A percentile compares a stretch with the other conserved stretches of the same genome.
These are phyloP conservation scores for Zaprionus lineosus DNA, from an alignment of 2,888 invertebrate species.

Conservation along the genomic window DNA sequence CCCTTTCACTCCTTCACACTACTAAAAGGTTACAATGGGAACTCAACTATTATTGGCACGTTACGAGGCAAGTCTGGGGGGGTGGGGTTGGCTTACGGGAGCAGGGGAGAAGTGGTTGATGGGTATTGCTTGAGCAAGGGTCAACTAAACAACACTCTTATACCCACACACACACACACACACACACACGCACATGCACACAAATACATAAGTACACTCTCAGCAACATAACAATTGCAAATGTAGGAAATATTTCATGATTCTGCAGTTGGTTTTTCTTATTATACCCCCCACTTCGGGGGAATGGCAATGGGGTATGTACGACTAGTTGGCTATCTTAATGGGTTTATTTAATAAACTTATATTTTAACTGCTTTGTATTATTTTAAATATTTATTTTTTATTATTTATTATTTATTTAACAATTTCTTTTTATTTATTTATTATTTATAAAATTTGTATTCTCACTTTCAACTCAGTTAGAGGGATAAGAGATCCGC, in stretches of 20 bases:
- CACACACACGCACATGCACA: constrained; percentile 20
- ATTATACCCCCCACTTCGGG: constrained; percentile 19
- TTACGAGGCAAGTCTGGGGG: constrained; percentile 24
- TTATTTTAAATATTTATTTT: too few relatives aligned
- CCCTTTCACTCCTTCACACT: too few relatives aligned
- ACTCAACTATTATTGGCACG: constrained; percentile 71
- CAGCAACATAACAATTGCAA: constrained; percentile 62
- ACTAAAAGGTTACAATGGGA: too few relatives aligned
- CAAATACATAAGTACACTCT: constrained; percentile 16
- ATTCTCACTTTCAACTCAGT: too few relatives aligned
- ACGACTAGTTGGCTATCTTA: too few relatives aligned
- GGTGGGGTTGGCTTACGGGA: not conserved
- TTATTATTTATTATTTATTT: too few relatives aligned
- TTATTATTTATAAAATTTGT: too few relatives aligned
- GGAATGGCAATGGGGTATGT: too few relatives aligned
- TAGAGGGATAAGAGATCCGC: too few relatives aligned
- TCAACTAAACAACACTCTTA: constrained; percentile 31
- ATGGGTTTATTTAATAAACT: too few relatives aligned
- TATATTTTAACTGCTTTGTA: too few relatives aligned
- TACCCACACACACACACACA: constrained; percentile 18
- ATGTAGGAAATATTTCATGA: constrained; percentile 77
- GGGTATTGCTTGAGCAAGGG: constrained; percentile 28
- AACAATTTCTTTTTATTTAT: too few relatives aligned
- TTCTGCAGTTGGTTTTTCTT: constrained; percentile 54
- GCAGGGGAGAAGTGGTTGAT: not conserved